Conservation (phyloP, 2,113 vertebrate species). For the Lophotis ruficrista region DNA sequence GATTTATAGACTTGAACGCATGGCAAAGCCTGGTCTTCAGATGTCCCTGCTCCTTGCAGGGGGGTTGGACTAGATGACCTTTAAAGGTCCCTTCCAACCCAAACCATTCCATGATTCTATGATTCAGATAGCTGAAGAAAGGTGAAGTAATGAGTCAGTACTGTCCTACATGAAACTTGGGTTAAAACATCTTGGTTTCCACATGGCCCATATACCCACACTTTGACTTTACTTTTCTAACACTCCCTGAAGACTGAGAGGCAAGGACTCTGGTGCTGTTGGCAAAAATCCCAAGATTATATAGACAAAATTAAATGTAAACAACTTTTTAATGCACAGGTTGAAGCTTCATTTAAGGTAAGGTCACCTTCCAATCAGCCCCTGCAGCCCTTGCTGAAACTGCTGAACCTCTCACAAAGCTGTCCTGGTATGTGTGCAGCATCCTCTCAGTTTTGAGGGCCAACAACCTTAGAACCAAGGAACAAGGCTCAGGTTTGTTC, state of each 20-base stretch:
- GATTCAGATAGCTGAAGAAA: background rate
- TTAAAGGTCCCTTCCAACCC: background rate
- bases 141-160: background rate
- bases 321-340: background rate
- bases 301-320: background rate
- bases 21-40: background rate
- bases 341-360: background rate
- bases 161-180: background rate
- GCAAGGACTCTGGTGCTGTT: background rate
- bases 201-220: background rate
- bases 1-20: background rate
- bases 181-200: background rate
- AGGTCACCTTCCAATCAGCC: background rate
- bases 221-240: background rate
- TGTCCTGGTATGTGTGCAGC: accelerated
- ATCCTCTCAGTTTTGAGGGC: background rate
- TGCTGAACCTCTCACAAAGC: background rate
- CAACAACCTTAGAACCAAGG: background rate
- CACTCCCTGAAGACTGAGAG: background rate
- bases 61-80: background rate
- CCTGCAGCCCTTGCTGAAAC: background rate
- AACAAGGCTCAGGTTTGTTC: background rate
- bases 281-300: background rate
- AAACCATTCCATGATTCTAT: background rate
- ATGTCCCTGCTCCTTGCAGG: background rate